Base-by-base conservation (phyloP, 2,888 invertebrate genomes). In the Andrena praecox region DNA sequence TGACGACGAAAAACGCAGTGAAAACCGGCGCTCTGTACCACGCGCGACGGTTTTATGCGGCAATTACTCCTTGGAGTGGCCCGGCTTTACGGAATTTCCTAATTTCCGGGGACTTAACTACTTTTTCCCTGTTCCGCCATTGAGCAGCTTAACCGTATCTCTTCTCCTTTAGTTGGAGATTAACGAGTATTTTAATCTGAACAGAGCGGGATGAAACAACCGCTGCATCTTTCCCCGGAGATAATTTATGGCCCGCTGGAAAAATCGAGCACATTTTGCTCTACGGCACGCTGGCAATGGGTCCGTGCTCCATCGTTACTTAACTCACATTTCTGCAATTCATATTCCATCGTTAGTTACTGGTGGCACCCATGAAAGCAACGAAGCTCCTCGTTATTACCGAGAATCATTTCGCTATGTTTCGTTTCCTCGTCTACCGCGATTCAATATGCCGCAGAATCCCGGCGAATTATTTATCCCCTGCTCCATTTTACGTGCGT, bases 1-100 rank as follows among this genome's bases (percentile, higher is more conserved):
- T 50, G 42, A 27, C 60, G 16, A 42, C 48, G 60, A 56, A 48
- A 74, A 59, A 68, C 42, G 42, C 56, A 16, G 12, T 29, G 20
- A n/a, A 5, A 27, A 42, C 27, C 12, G 42, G 3, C 12, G 4
- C 10, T 42, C 42, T 12, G 8, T 10, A n/a, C 52, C 27, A 52
- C 63, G 5, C 27, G 27, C 71, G 7, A 29, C 35, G 56, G 42
- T 54, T 74, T 66, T 63, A 52, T 54, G 56, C 27, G 50, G 77
- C 56, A 62, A 64, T 77, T 72, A 64, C 64, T 72, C 48, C 52
- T 27, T n/a, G 1, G 35, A 63, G 42, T 7, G 27, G 29, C 42
- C 31, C n/a, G 42, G 33, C n/a, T 33, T 27, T 31, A 20, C 35
- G 16, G 4, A 42, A 42, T 71, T 20, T 62, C 29, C 27, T 71